phyloP scores from a whole-genome alignment of 1,140 invertebrate genomes.

The Bathynomus jamesi region DNA sequence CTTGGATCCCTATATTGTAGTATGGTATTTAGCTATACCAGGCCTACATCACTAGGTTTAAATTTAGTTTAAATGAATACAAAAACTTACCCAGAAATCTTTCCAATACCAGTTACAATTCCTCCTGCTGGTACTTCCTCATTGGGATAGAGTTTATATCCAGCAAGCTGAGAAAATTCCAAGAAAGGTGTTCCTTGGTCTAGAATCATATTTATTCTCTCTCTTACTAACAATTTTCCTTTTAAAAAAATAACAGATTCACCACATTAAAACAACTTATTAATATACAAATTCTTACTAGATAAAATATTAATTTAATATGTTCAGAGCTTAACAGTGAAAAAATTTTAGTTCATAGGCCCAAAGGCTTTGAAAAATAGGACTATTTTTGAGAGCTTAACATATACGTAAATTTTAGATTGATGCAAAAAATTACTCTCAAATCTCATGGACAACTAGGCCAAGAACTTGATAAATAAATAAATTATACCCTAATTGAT shows the following conservation, averaged over 20 bases:
- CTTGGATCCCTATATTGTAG: too few relatives aligned
- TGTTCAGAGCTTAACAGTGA: not conserved
- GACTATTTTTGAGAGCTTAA: not conserved
- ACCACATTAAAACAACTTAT: too few relatives aligned
- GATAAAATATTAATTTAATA: not conserved
- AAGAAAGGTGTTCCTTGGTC: slow-evolving; percentile 86
- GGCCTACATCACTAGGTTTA: too few relatives aligned
- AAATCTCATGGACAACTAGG: too few relatives aligned
- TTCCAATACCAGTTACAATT: slow-evolving; percentile 87
- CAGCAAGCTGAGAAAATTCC: slow-evolving; percentile 89
- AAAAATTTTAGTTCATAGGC: not conserved
- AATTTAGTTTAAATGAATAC: too few relatives aligned
- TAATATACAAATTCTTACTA: not conserved
- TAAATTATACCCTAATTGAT: too few relatives aligned
- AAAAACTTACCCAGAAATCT: slow-evolving; percentile 42
- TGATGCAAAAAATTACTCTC: not conserved
- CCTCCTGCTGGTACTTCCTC: slow-evolving; percentile 82
- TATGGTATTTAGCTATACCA: too few relatives aligned
- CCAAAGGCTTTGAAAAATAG: slow-evolving; percentile 4
- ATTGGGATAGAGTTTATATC: slow-evolving; percentile 70
- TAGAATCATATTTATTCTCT: slow-evolving; percentile 77
- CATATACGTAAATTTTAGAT: not conserved
- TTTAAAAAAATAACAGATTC: not conserved
- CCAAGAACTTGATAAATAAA: too few relatives aligned
- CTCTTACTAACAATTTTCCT: slow-evolving; percentile 80